phyloP scores from a whole-genome alignment of 2,888 invertebrate species.

The Ctenicera cuprea region DNA sequence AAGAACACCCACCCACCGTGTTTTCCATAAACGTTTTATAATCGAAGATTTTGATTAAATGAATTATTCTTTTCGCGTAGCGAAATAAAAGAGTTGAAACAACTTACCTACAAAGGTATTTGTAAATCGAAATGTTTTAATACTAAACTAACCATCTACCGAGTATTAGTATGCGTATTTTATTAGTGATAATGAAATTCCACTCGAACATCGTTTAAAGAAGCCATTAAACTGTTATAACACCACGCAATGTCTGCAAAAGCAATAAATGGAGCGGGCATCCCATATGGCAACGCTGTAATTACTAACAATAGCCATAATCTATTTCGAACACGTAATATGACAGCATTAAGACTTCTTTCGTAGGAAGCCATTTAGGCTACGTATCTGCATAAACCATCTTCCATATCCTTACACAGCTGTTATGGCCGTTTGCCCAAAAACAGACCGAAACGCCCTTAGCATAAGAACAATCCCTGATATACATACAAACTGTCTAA shows the following conservation, averaged over 20 bases:
- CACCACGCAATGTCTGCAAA: conserved; percentile 66
- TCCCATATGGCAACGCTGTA: conserved; percentile 71
- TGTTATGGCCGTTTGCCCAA: conserved; percentile 65
- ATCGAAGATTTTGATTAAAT: no score
- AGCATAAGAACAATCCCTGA: conserved; percentile 61
- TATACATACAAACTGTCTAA: conserved; percentile 71
- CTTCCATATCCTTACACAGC: conserved; percentile 69
- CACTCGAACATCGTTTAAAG: conserved; percentile 54
- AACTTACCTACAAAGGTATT: no score
- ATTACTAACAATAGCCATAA: conserved; percentile 72
- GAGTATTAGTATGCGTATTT: conserved; percentile 34
- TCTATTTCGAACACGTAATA: conserved; percentile 73
- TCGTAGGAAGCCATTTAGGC: conserved; percentile 69
- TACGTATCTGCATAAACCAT: conserved; percentile 71
- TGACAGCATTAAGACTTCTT: conserved; percentile 73
- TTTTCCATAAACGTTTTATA: no score
- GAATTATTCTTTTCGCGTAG: no score
- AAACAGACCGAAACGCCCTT: conserved; percentile 62
- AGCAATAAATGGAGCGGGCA: conserved; percentile 61
- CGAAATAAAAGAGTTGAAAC: no score
- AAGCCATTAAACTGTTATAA: conserved; percentile 66
- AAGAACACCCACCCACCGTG: no score
- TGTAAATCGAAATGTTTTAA: background rate
- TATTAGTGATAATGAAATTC: conserved; percentile 50
- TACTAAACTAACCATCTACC: background rate